These are phyloP conservation scores for Suillia variegata DNA, from an alignment of 2,888 invertebrate species.

Conservation along the genomic window DNA sequence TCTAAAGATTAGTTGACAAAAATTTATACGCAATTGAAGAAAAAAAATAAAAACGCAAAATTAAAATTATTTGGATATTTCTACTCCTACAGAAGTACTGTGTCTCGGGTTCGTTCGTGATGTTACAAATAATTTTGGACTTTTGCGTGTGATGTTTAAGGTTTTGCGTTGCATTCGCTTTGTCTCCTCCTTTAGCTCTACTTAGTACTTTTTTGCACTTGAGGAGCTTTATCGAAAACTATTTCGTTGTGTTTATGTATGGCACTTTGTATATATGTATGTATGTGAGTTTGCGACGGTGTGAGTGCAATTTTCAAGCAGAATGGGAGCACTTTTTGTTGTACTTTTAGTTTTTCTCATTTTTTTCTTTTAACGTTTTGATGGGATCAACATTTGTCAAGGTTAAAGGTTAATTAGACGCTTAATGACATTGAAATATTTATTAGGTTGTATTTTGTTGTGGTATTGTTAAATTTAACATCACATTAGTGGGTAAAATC, in stretches of 20 bases:
- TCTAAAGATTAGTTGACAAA: too few relatives aligned
- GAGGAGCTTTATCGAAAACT: constrained; percentile 36
- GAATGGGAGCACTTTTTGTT: background rate
- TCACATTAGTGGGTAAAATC: too few relatives aligned
- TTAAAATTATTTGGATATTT: too few relatives aligned
- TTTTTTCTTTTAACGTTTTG: background rate
- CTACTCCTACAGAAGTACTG: background rate
- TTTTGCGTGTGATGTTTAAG: constrained; percentile 10
- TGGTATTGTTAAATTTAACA: background rate
- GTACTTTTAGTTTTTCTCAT: background rate
- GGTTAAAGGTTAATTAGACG: constrained; percentile 13
- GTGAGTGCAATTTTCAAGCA: background rate
- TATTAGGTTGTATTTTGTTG: background rate
- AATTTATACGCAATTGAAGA: too few relatives aligned
- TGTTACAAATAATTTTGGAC: constrained; percentile 21
- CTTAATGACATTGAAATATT: background rate
- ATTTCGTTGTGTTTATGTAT: constrained; percentile 37
- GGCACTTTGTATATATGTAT: constrained; percentile 18
- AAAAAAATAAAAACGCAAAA: too few relatives aligned
- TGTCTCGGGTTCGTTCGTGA: constrained; percentile 16
- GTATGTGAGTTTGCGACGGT: background rate
- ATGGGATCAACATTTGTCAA: constrained; percentile 13
- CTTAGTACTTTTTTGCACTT: constrained; percentile 1
- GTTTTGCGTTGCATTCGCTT: background rate
- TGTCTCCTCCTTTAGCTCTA: background rate